These are phyloP conservation scores for Caenorhabditis becei DNA, from an alignment of 2,888 invertebrate species.

Conservation along the genomic window DNA sequence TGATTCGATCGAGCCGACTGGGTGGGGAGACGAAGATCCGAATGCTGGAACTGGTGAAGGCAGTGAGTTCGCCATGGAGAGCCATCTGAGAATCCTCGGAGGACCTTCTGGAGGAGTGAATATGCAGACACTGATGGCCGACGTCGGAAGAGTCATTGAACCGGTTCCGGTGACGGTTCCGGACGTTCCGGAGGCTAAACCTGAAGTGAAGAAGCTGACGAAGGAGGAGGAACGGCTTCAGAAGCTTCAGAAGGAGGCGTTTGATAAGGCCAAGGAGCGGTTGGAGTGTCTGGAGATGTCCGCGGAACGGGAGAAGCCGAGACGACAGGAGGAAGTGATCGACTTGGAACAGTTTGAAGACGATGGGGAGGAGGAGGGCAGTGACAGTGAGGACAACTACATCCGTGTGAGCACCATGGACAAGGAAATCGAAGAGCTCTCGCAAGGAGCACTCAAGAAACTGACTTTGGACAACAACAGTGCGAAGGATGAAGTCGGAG, in stretches of 20 bases:
- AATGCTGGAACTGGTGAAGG: neutral
- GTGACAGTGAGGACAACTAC: neutral
- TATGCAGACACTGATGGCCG: constrained; percentile 51
- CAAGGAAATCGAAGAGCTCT: constrained; percentile 59
- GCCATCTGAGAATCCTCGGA: constrained; percentile 61
- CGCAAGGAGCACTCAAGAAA: constrained; percentile 62
- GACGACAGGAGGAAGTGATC: constrained; percentile 60
- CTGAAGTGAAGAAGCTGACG: constrained; percentile 4
- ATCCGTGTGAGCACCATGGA: constrained; percentile 42
- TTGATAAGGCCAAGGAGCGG: constrained; percentile 32
- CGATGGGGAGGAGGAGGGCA: constrained; percentile 66
- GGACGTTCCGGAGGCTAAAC: neutral
- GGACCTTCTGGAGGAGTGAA: constrained; percentile 33
- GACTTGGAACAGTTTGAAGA: constrained; percentile 73
- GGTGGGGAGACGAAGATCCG: constrained; percentile 66
- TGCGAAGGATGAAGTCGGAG: neutral
- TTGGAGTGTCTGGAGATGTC: constrained; percentile 83
- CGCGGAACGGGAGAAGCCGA: constrained; percentile 61
- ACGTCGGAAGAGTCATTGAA: constrained; percentile 47
- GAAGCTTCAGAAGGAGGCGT: constrained; percentile 21
- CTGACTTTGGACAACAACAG: constrained; percentile 35
- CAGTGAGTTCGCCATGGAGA: neutral
- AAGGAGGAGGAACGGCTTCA: constrained; percentile 19
- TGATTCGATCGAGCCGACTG: constrained; percentile 57
- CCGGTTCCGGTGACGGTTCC: neutral